Percentiles rank a stretch among this genome's conserved stretches.
These are phyloP conservation scores for Abrostola tripartita DNA, from an alignment of 2,888 invertebrate genomes.

Conservation along the genomic window DNA sequence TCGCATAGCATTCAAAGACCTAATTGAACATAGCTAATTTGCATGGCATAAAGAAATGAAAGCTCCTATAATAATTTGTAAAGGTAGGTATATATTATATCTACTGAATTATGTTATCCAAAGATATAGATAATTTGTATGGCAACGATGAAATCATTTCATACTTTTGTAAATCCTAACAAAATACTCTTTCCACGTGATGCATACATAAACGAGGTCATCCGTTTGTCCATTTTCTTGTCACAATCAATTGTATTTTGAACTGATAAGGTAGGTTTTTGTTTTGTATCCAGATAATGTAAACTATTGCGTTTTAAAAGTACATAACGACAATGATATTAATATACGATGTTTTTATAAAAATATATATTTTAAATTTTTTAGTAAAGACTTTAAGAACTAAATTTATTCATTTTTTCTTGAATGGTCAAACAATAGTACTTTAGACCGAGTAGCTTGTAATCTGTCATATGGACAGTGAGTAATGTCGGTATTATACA, in stretches of 20 bases:
- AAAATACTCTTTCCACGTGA: not conserved
- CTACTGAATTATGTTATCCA: constrained; percentile 1
- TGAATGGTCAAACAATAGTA: constrained; percentile 35
- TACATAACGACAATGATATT: not conserved
- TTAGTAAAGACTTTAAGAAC: constrained; percentile 6
- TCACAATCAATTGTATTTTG: constrained; percentile 3
- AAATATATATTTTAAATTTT: not conserved
- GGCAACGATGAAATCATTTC: constrained; percentile 1
- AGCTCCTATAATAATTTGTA: too few relatives aligned
- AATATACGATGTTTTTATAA: not conserved
- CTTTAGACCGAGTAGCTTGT: constrained; percentile 27
- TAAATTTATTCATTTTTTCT: constrained; percentile 29
- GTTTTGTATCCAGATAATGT: not conserved
- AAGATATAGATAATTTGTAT: constrained; percentile 1
- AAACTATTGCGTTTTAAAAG: constrained; percentile 4
- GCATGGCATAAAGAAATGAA: too few relatives aligned
- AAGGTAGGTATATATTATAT: not conserved
- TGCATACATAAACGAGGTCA: constrained; percentile 1
- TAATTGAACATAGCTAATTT: too few relatives aligned
- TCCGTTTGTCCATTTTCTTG: constrained; percentile 10
- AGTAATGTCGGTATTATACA: constrained; percentile 47
- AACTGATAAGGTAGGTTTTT: constrained; percentile 14
- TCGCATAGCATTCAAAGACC: too few relatives aligned
- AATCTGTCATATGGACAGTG: constrained; percentile 45
- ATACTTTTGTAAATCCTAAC: constrained; percentile 2